Conservation (phyloP, 2,113 vertebrate species). For the Larimichthys crocea region DNA sequence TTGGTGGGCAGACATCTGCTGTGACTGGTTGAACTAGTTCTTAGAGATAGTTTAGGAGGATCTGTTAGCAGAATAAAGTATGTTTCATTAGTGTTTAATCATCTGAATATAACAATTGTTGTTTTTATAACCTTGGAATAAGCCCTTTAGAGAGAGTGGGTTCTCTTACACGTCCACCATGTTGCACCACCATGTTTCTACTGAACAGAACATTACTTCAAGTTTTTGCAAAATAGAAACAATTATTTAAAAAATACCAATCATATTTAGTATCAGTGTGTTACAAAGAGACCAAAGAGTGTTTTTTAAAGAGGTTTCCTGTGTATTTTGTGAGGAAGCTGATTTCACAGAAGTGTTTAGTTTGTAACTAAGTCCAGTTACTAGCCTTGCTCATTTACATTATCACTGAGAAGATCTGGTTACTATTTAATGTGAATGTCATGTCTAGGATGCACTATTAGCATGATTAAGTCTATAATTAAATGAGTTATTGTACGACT, state of each 20-base stretch:
- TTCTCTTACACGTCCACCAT: no score
- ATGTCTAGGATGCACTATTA: slow-evolving; percentile 11
- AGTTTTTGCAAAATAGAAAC: neutral
- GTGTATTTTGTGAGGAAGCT: neutral
- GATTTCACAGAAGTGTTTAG: slow-evolving; percentile 11
- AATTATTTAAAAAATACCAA: neutral
- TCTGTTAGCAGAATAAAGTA: no score
- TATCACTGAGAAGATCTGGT: slow-evolving; percentile 8
- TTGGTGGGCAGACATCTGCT: no score
- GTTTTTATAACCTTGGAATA: no score
- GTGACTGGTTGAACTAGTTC: no score
- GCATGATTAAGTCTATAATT: neutral
- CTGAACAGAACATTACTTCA: no score
- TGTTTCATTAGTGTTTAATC: no score
- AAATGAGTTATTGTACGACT: neutral
- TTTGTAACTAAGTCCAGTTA: slow-evolving; percentile 1
- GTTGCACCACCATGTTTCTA: no score
- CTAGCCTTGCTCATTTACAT: neutral
- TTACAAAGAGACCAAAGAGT: slow-evolving; percentile 11
- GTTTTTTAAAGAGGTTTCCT: neutral
- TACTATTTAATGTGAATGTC: slow-evolving; percentile 6
- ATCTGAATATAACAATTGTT: no score
- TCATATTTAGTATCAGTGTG: neutral
- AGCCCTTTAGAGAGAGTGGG: no score
- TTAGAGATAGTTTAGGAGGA: no score